Evolutionary conservation across 2,113 vertebrate genomes (phyloP).

Genomic region (Zonotrichia leucophrys): DNA sequence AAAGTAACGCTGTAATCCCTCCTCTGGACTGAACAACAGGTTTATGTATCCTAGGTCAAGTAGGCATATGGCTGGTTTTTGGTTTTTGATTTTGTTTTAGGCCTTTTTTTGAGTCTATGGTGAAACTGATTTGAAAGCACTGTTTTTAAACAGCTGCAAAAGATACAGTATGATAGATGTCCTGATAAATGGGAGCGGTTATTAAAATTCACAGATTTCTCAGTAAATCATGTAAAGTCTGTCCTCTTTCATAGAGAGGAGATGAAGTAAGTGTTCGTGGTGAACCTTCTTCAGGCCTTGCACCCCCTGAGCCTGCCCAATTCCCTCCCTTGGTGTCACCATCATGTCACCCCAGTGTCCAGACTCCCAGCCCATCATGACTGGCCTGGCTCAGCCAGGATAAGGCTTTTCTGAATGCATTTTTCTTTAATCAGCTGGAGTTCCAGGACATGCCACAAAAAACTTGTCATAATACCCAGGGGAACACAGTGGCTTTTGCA

Average conservation of each 20-base stretch:
- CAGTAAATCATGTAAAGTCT: constrained; percentile 58
- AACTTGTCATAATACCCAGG: neutral
- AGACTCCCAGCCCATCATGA: rapidly evolving
- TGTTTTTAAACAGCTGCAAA: constrained; percentile 76
- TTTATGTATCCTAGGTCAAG: constrained; percentile 80
- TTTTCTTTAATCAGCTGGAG: neutral
- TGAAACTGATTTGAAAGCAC: constrained; percentile 72
- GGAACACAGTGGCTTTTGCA: neutral
- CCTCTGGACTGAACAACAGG: constrained; percentile 78
- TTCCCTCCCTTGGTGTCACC: neutral
- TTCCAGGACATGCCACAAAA: neutral
- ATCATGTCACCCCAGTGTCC: neutral
- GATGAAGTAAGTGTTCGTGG: constrained; percentile 6
- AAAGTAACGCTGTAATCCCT: constrained; percentile 77
- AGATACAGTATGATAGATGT: constrained; percentile 58
- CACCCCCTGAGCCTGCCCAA: rapidly evolving
- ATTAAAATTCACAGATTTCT: constrained; percentile 73
- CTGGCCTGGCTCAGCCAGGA: neutral
- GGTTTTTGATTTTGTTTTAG: constrained; percentile 66
- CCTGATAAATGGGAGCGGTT: constrained; percentile 55
- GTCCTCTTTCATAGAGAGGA: constrained; percentile 22
- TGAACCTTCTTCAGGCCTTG: neutral
- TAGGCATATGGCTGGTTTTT: constrained; percentile 77
- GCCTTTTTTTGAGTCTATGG: constrained; percentile 68
- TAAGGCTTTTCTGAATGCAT: rapidly evolving